Base-by-base conservation (phyloP, 1,140 invertebrate genomes). In the Mercenaria mercenaria region DNA sequence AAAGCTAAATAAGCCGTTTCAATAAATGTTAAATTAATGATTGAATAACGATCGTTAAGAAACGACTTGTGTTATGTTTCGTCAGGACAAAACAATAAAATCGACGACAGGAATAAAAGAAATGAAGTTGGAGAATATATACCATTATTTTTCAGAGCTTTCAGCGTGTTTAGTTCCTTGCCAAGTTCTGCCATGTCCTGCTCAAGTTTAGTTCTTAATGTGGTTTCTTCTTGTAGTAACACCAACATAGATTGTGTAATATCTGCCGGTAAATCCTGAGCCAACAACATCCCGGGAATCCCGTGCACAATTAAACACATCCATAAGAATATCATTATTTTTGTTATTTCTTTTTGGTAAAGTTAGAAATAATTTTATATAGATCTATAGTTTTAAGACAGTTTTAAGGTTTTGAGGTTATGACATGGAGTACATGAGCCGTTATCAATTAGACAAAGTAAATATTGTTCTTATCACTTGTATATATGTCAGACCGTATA, bases 191-290 rank as follows among this genome's bases (percentile, higher is more conserved):
- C 26, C 1, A 88, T 37, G 11, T 88, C 86, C 1, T 47, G 18
- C n/a, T 80, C 77, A 3, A 88, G 86, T 69, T 47, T 29, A 18
- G 52, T 47, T 3, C 47, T 50, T 8, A 88, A 15, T 1, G 34
- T 34, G 37, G 50, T 72, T 32, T 88, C 86, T 47, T 88, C 86
- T 10, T 72, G 32, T 23, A 88, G 18, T n/a, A 88, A 34, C 4
- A 61, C 52, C 29, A 81, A 20, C 43, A 88, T 32, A 18, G 76
- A 88, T 43, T 88, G 86, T n/a, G 76, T 88, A 26, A 88, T 67
- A 50, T 81, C 86, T 11, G 32, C 43, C 29, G 86, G 86, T 13
- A 88, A 59, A 39, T 88, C 86, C 69, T 74, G 67, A 13, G 47
- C 37, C 41, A 50, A 2, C 29, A 34, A 79, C 32, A 32, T 56